Percentiles rank a stretch among this genome's conserved stretches.
Evolutionary conservation across 92 coral and sea anemone species (phyloP).

Genomic region (Palythoa grandis): DNA sequence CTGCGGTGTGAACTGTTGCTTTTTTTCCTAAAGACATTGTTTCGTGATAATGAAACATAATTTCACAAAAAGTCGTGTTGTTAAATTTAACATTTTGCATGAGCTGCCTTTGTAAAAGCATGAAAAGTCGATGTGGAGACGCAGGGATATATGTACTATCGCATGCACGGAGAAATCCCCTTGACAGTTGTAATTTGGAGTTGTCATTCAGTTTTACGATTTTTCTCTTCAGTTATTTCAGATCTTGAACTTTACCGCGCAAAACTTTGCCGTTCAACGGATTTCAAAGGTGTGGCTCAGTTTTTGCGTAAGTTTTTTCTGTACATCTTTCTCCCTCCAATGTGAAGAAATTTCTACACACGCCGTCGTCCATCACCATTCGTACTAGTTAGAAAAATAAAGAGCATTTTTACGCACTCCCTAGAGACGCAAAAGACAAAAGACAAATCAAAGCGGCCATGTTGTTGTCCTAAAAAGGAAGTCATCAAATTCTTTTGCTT

Average conservation of each 20-base stretch:
- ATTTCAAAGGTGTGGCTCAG: constrained; percentile 34
- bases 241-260: constrained; percentile 47
- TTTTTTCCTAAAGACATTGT: no score
- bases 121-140: neutral
- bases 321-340: constrained; percentile 41
- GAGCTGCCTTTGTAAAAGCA: neutral
- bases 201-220: constrained; percentile 33
- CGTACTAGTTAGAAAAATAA: neutral
- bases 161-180: constrained; percentile 28
- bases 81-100: neutral
- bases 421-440: neutral
- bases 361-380: neutral
- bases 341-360: neutral
- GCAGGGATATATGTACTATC: neutral
- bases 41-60: no score
- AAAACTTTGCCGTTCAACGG: constrained; percentile 43
- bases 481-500: no score
- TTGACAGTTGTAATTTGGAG: neutral
- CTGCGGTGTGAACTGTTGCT: no score
- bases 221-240: constrained; percentile 45
- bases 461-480: neutral
- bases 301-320: constrained; percentile 40
- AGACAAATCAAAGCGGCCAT: no score
- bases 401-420: neutral
- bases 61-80: no score